These are phyloP conservation scores for Prinia subflava DNA, from an alignment of 2,113 vertebrate genomes.

Conservation along the genomic window DNA sequence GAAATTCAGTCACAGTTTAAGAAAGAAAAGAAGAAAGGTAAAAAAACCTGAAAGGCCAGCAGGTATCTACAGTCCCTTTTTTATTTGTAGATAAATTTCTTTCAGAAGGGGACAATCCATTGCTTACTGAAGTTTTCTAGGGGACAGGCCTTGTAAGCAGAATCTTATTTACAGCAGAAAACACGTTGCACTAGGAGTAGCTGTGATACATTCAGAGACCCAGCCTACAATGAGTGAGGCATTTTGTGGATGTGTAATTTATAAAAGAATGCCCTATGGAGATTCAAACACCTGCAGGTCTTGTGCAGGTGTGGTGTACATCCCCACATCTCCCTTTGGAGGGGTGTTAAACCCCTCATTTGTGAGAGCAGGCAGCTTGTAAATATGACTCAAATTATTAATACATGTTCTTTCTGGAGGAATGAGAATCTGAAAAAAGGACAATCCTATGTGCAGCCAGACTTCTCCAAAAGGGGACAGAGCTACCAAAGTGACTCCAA, in stretches of 20 bases:
- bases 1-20: background rate
- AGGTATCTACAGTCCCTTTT: background rate
- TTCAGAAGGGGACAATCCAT: background rate
- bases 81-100: background rate
- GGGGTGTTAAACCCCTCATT: fast-evolving
- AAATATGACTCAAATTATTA: constrained; percentile 20
- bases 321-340: background rate
- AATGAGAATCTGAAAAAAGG: background rate
- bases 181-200: background rate
- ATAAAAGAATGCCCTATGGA: background rate
- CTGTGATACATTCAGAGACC: background rate
- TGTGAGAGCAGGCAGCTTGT: background rate
- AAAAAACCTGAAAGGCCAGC: background rate
- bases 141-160: background rate
- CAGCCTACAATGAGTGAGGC: background rate
- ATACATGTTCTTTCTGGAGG: background rate
- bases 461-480: background rate
- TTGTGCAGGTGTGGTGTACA: background rate
- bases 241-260: background rate
- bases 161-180: background rate
- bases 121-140: background rate
- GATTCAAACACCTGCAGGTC: background rate
- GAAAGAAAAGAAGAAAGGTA: background rate
- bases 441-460: background rate
- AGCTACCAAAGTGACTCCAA: background rate